Evolutionary conservation across 2,888 invertebrate genomes (phyloP), one percentile per base, ranked within the genome.

Genomic region (Tipula confusa): DNA sequence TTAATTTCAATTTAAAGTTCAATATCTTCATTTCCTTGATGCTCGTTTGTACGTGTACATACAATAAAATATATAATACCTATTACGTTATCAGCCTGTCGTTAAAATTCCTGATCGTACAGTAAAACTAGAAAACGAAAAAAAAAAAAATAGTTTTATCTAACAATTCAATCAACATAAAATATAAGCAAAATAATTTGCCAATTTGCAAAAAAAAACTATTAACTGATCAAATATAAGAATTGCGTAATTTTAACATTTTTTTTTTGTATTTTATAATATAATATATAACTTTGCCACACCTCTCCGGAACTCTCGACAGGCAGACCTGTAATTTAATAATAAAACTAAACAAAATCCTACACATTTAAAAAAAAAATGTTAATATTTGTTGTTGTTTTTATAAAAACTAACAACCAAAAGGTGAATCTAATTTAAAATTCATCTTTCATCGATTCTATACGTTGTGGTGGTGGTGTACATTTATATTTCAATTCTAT

Each of bases 191-290:
- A 43, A 43, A 15, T 43, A 64, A 64, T 64, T 64, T 64, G 64
- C 64, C 64, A 64, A 64, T 64, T 18, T 64, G 24, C 64, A 64
- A 64, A 33, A 33, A 33, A 33, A 33, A 43, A 64, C 18, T 64
- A 24, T 64, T 64, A 64, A 64, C 64, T 24, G 24, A 64, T 18
- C 64, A 64, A 64, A 64, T 2, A 24, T 7, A 24, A 18, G 24
- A 64, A 64, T 64, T 64, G 64, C 64, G 64, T 64, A 64, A 64
- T 64, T 24, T 64, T n/a, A n/a, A n/a, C n/a, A 64, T 64, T 64
- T 64, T 13, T 64, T 64, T 64, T 24, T 24, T n/a, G n/a, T n/a
- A n/a, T n/a, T n/a, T n/a, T n/a, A n/a, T n/a, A n/a, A n/a, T n/a
- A n/a, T n/a, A n/a, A n/a, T n/a, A n/a, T n/a, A n/a, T n/a, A n/a